These are phyloP conservation scores for Zaprionus obscuricornis DNA, from an alignment of 2,888 invertebrate species.

Conservation along the genomic window DNA sequence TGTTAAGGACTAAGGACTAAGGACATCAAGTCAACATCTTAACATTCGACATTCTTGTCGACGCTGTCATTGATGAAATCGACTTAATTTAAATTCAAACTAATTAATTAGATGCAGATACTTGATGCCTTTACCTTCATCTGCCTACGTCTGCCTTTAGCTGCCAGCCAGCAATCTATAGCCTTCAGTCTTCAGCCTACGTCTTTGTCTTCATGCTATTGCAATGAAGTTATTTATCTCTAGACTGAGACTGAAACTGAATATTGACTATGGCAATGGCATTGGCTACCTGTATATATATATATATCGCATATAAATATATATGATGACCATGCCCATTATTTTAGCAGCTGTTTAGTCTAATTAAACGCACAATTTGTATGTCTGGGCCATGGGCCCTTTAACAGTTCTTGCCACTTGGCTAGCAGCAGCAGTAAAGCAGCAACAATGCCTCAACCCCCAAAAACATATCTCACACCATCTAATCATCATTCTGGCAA, in stretches of 20 bases:
- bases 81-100: constrained; percentile 78
- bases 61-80: constrained; percentile 57
- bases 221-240: constrained; percentile 31
- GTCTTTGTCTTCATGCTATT: constrained; percentile 31
- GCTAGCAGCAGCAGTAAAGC: constrained; percentile 17
- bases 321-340: constrained; percentile 26
- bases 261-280: no score
- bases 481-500: no score
- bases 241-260: no score
- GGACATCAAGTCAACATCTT: constrained; percentile 5
- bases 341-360: constrained; percentile 36
- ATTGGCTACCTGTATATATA: constrained; percentile 13
- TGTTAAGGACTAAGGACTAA: constrained; percentile 6
- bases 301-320: constrained; percentile 9
- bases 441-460: constrained; percentile 1
- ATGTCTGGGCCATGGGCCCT: constrained; percentile 23
- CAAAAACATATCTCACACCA: constrained; percentile 39
- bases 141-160: no score
- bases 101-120: constrained; percentile 74
- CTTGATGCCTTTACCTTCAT: not conserved
- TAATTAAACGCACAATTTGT: constrained; percentile 64
- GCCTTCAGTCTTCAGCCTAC: no score
- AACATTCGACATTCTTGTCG: constrained; percentile 41
- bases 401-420: constrained; percentile 20
- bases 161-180: not conserved